Conservation (phyloP, 2,113 vertebrate species). For the Romanogobio albipinnatus region DNA sequence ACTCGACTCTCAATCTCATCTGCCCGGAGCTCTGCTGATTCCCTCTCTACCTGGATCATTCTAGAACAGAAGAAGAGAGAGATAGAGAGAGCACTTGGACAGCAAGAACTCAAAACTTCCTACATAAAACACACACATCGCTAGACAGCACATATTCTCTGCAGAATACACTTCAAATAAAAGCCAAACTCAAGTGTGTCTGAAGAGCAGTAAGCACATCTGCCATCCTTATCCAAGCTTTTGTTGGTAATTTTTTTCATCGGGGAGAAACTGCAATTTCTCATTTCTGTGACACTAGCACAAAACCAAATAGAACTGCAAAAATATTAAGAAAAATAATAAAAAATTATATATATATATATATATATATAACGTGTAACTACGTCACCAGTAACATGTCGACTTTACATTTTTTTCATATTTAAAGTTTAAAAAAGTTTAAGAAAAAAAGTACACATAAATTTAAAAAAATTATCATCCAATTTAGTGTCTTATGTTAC, state of each 20-base stretch:
- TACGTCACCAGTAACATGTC: no score
- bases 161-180: neutral
- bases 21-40: slow-evolving; percentile 88
- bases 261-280: neutral
- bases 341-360: no score
- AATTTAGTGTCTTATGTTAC: neutral
- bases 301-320: neutral
- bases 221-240: neutral
- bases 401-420: no score
- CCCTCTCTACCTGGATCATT: slow-evolving; percentile 98
- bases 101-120: neutral
- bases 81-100: neutral
- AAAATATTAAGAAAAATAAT: no score
- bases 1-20: slow-evolving; percentile 92
- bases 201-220: neutral
- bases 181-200: neutral
- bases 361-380: no score
- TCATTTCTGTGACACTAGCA: neutral
- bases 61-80: slow-evolving; percentile 64
- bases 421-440: no score
- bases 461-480: no score
- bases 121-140: neutral
- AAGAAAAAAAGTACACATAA: no score
- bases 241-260: neutral
- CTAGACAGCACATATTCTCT: neutral